phyloP scores from a whole-genome alignment of 2,797 vertebrate species.

The Morus bassanus region DNA sequence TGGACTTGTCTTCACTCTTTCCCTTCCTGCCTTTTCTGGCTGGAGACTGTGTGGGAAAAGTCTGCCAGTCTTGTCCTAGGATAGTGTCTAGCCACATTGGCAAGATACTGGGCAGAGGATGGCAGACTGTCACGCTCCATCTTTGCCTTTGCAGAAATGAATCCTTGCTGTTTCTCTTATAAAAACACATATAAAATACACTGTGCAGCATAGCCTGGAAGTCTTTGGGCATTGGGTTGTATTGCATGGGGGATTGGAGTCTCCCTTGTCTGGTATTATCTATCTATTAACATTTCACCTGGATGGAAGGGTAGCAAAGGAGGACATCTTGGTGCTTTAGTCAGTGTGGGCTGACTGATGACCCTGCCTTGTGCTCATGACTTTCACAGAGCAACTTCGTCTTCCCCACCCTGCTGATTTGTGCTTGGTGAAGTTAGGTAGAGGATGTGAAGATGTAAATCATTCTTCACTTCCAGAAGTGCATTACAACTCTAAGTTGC shows the following conservation, averaged over 20 bases:
- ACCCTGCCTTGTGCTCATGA: background rate
- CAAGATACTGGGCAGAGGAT: background rate
- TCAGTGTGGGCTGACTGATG: background rate
- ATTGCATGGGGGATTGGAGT: background rate
- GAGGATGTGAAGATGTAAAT: background rate
- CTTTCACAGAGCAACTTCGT: background rate
- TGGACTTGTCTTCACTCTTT: constrained; percentile 2
- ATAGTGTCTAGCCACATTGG: background rate
- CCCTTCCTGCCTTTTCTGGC: background rate
- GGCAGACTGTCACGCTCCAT: background rate
- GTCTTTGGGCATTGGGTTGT: background rate
- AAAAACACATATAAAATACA: background rate
- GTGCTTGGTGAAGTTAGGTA: background rate
- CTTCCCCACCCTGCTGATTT: background rate
- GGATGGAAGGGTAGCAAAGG: background rate
- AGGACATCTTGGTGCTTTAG: background rate
- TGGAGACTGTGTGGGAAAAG: background rate
- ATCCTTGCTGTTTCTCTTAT: background rate
- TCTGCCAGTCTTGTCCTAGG: background rate
- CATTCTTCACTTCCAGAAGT: background rate
- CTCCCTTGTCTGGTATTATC: background rate
- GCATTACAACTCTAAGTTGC: background rate
- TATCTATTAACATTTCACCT: background rate
- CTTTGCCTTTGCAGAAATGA: background rate
- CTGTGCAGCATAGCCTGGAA: background rate